Evolutionary conservation across 2,113 vertebrate species (phyloP).

Genomic region (Oreochromis tanganicae): DNA sequence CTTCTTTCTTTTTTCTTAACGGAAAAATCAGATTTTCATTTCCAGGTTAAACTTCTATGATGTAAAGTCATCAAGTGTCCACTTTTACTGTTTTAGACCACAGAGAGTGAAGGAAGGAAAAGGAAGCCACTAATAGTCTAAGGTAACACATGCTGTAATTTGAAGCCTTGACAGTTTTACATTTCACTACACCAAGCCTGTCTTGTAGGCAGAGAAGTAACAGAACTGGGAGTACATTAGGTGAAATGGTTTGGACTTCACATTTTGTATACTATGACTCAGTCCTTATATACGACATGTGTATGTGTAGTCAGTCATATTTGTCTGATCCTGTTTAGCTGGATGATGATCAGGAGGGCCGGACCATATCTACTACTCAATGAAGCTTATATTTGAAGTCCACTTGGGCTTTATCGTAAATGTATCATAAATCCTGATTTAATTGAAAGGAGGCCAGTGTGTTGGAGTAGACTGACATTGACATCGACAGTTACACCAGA

Average conservation of each 20-base stretch:
- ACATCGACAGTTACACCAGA: conserved; percentile 12
- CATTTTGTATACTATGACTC: not conserved
- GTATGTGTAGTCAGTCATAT: not conserved
- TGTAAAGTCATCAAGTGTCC: not conserved
- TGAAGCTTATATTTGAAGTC: conserved; percentile 42
- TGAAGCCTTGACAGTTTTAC: not conserved
- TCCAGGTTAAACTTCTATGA: not conserved
- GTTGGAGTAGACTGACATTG: conserved; percentile 51
- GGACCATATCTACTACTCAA: conserved; percentile 16
- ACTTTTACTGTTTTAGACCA: not conserved
- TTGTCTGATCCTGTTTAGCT: conserved; percentile 30
- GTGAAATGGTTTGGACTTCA: conserved; percentile 1
- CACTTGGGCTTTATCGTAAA: conserved; percentile 53
- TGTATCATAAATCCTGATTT: conserved; percentile 51
- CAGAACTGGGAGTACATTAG: not conserved
- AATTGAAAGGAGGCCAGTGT: conserved; percentile 40
- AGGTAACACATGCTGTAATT: not conserved
- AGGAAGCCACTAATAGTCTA: not conserved
- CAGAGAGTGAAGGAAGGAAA: not conserved
- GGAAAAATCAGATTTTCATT: not conserved
- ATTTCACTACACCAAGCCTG: not conserved
- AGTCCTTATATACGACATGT: not conserved
- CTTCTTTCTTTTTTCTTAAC: not conserved
- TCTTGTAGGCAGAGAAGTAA: not conserved
- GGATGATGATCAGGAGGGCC: conserved; percentile 18